Conservation (phyloP, 2,888 invertebrate species). For the Anoplius nigerrimus region DNA sequence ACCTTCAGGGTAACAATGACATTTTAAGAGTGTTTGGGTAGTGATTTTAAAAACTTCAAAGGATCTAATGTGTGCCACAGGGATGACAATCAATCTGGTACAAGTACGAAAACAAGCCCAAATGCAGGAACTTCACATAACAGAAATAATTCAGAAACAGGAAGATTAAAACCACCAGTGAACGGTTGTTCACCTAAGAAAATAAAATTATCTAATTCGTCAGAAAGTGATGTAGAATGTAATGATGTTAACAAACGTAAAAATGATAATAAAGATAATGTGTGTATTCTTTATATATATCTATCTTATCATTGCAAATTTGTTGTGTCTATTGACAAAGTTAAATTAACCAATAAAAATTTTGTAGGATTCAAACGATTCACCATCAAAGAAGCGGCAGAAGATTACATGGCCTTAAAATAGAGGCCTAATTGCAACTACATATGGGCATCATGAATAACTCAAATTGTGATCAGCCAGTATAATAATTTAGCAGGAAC, state of each 20-base stretch:
- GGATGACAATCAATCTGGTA: slow-evolving; percentile 4
- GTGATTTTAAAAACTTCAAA: not conserved
- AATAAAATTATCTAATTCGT: slow-evolving; percentile 35
- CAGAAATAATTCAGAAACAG: slow-evolving; percentile 22
- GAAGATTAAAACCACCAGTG: no score
- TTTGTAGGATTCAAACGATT: slow-evolving; percentile 34
- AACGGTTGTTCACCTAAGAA: slow-evolving; percentile 35
- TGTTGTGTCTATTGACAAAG: not conserved
- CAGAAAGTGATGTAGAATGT: slow-evolving; percentile 11
- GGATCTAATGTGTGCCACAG: slow-evolving; percentile 13
- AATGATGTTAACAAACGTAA: slow-evolving; percentile 32
- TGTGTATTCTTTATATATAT: slow-evolving; percentile 21
- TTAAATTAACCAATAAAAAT: no score
- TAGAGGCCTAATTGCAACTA: not conserved
- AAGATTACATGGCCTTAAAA: slow-evolving; percentile 53
- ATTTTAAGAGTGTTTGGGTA: not conserved
- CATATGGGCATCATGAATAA: no score
- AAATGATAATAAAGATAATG: slow-evolving; percentile 32
- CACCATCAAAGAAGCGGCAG: slow-evolving; percentile 40
- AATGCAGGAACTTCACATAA: slow-evolving; percentile 13
- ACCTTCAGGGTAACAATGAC: slow-evolving; percentile 27
- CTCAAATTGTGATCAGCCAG: no score
- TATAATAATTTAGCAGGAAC: no score
- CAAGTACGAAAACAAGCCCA: not conserved
- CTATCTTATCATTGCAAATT: not conserved